These are phyloP conservation scores for Sarcophaga bullata DNA, from an alignment of 1,140 invertebrate genomes.

Conservation along the genomic window DNA sequence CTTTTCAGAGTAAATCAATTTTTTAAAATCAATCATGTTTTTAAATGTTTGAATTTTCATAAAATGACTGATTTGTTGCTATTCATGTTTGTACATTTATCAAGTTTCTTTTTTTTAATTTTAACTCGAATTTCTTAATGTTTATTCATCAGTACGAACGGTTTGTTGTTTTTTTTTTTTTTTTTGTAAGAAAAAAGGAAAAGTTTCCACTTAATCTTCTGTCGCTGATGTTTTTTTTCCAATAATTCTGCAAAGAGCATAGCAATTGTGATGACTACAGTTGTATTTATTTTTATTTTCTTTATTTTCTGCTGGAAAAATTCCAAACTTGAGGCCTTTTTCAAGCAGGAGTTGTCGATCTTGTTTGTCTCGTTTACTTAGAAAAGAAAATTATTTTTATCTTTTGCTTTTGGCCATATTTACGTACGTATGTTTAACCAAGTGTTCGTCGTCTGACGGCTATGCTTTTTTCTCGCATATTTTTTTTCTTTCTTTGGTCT, in stretches of 20 bases:
- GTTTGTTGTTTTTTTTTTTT: background rate
- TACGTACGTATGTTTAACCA: background rate
- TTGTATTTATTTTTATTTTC: background rate
- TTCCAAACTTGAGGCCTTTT: background rate
- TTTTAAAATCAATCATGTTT: background rate
- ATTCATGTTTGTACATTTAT: constrained; percentile 10
- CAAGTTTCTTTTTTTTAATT: constrained; percentile 16
- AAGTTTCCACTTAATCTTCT: constrained; percentile 14
- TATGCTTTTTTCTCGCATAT: too few relatives aligned
- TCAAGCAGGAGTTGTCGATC: background rate
- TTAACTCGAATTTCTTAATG: background rate
- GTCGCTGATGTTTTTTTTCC: background rate
- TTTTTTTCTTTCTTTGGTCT: background rate
- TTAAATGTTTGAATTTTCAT: background rate
- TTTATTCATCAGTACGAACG: background rate
- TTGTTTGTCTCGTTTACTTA: constrained; percentile 18
- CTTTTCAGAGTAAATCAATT: constrained; percentile 5
- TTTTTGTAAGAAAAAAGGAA: background rate
- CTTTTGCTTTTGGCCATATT: constrained; percentile 7
- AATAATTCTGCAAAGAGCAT: constrained; percentile 2
- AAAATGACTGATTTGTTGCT: background rate
- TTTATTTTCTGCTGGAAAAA: background rate
- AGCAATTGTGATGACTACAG: background rate
- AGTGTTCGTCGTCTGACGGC: too few relatives aligned
- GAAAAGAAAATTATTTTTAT: constrained; percentile 7